Evolutionary conservation across 2,113 vertebrate species (phyloP), one percentile per base, ranked within the genome.

Genomic region (Nyctereutes procyonoides): DNA sequence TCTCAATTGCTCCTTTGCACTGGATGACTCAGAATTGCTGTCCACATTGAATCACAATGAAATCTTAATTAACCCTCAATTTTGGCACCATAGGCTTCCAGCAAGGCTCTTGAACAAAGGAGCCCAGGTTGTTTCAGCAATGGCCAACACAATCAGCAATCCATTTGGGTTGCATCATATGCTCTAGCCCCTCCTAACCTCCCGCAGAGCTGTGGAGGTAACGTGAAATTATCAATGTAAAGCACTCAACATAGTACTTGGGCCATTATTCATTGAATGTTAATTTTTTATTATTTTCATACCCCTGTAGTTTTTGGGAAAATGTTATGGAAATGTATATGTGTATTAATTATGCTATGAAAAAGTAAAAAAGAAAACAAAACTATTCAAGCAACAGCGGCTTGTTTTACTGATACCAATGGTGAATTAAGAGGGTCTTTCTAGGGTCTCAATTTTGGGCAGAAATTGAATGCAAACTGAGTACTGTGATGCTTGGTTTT

Each of bases 1-100:
- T 73, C 62, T 92, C 60, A 19, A 48, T 63, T 90, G 89, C 84
- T 88, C 65, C 43, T 89, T 65, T 63, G 60, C 6, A 43, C 16
- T 7, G 20, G 8, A 19, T 28, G 11, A 83, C 58, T 97, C 69
- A 95, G 87, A 89, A 84, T 43, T 63, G 35, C 62, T 93, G 58
- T 62, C 63, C 62, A 93, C 8, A 4, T 0, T 7, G 67, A 92
- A 43, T 80, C 69, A 58, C 79, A 67, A 84, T 14, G 58, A 79
- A 63, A 93, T 77, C 74, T 88, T 93, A 88, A 95, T 81, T 60
- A 81, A 62, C 88, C 81, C 81, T 76, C 77, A 56, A 15, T 92
- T 87, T 95, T 28, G 88, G 93, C 80, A 91, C 69, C 10, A 24
- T 0, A 77, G 71, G 35, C 24, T 88, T 90, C 85, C 58, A 30